Conservation (phyloP, 2,113 vertebrate species). For the Nasalis larvatus region DNA sequence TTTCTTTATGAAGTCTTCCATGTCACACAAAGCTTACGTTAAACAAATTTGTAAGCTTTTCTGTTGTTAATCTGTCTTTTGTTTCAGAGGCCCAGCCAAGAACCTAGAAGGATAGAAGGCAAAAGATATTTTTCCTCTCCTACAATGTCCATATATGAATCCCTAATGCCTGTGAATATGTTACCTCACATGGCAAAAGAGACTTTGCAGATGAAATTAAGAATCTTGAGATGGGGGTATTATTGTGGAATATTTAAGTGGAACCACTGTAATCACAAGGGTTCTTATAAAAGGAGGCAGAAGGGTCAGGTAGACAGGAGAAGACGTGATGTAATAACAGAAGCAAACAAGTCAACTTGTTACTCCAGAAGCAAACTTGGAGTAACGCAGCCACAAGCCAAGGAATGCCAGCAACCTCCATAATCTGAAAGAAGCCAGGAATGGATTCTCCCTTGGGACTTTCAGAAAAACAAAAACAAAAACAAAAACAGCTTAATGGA, state of each 20-base stretch:
- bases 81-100: neutral
- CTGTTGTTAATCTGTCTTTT: neutral
- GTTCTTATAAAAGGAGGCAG: neutral
- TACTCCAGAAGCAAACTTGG: neutral
- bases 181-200: neutral
- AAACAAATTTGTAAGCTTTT: neutral
- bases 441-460: neutral
- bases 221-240: neutral
- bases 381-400: neutral
- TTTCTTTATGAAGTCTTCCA: neutral
- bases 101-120: neutral
- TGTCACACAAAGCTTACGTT: neutral
- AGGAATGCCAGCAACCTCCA: neutral
- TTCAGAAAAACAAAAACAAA: neutral
- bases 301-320: neutral
- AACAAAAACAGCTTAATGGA: accelerated
- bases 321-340: neutral
- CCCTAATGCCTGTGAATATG: neutral
- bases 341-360: neutral
- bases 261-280: neutral
- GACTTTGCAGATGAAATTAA: neutral
- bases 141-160: neutral
- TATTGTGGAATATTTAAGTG: neutral
- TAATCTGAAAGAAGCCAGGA: neutral
- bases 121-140: neutral